These are phyloP conservation scores for Blastobasis adustella DNA, from an alignment of 2,888 invertebrate species.

Conservation along the genomic window DNA sequence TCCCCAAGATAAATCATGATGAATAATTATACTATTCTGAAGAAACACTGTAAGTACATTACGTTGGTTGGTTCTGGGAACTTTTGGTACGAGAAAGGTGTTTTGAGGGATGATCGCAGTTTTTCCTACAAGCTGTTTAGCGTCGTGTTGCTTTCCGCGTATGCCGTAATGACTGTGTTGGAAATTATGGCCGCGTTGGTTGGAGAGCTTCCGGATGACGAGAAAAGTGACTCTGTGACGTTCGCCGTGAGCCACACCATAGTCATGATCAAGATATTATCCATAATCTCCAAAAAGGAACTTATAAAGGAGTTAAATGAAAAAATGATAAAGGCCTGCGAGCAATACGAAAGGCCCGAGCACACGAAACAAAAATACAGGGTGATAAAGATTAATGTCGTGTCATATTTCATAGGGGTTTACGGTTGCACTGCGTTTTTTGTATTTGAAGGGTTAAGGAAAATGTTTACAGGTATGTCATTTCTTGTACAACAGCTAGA, in stretches of 20 bases:
- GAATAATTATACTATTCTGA: slow-evolving; percentile 49
- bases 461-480: slow-evolving; percentile 33
- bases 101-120: slow-evolving; percentile 38
- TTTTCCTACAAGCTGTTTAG: slow-evolving; percentile 37
- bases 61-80: slow-evolving; percentile 51
- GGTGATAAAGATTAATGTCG: slow-evolving; percentile 48
- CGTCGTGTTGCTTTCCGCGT: slow-evolving; percentile 33
- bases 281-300: slow-evolving; percentile 39
- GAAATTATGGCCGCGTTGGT: slow-evolving; percentile 50
- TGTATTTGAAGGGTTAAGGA: slow-evolving; percentile 52
- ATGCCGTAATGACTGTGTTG: slow-evolving; percentile 45
- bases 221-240: slow-evolving; percentile 51
- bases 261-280: slow-evolving; percentile 50
- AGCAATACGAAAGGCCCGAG: slow-evolving; percentile 35
- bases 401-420: slow-evolving; percentile 38
- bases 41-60: slow-evolving; percentile 38
- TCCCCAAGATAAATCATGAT: slow-evolving; percentile 23
- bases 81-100: slow-evolving; percentile 50
- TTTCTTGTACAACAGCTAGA: neutral
- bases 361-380: slow-evolving; percentile 43
- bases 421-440: slow-evolving; percentile 42
- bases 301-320: slow-evolving; percentile 38
- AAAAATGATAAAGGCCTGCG: slow-evolving; percentile 43
- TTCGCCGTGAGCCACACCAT: slow-evolving; percentile 56
- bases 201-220: slow-evolving; percentile 53